These are phyloP conservation scores for Silurus lanzhouensis DNA, from an alignment of 2,797 vertebrate genomes.

Conservation along the genomic window DNA sequence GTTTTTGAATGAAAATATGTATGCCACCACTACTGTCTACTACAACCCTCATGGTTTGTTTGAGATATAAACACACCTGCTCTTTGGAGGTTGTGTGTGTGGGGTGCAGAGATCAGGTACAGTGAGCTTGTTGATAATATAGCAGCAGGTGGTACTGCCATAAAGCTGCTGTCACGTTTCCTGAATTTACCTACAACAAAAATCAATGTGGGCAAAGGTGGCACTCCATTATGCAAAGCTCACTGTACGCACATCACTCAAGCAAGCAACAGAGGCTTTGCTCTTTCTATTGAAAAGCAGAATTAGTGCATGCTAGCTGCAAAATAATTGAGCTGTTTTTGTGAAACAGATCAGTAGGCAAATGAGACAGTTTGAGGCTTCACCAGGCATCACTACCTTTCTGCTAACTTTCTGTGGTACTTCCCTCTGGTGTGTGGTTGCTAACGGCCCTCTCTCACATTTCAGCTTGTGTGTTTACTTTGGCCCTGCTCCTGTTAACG, in stretches of 20 bases:
- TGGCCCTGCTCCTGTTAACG: slow-evolving; percentile 34
- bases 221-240: neutral
- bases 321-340: slow-evolving; percentile 27
- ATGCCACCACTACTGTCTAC: neutral
- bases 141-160: slow-evolving; percentile 11
- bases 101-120: slow-evolving; percentile 28
- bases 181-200: slow-evolving; percentile 34
- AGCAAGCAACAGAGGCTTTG: slow-evolving; percentile 14
- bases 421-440: slow-evolving; percentile 35
- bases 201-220: slow-evolving; percentile 10
- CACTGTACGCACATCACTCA: neutral
- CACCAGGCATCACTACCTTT: slow-evolving; percentile 29
- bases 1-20: slow-evolving; percentile 1
- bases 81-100: slow-evolving; percentile 49
- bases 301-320: neutral
- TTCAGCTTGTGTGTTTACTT: slow-evolving; percentile 32
- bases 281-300: neutral
- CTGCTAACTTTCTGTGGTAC: slow-evolving; percentile 18
- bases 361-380: slow-evolving; percentile 36
- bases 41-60: slow-evolving; percentile 3
- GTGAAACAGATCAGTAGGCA: slow-evolving; percentile 55
- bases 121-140: slow-evolving; percentile 30
- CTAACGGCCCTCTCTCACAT: slow-evolving; percentile 48
- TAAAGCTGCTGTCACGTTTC: slow-evolving; percentile 11
- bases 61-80: slow-evolving; percentile 42